Base-by-base conservation (phyloP, 2,797 vertebrate genomes). In the Diceros bicornis region DNA sequence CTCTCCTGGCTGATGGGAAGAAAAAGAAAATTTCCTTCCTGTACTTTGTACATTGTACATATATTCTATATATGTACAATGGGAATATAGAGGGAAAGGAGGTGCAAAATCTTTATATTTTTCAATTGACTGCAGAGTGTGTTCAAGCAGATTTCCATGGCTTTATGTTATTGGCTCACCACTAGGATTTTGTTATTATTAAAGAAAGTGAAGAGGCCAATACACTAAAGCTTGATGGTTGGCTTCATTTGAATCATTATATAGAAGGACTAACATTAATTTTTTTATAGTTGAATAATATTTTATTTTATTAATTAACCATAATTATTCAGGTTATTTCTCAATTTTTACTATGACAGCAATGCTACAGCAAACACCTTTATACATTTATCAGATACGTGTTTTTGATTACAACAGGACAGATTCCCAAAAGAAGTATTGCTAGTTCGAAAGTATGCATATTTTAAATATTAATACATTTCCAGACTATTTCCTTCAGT, bases 391-490 rank as follows among this genome's bases (percentile, higher is more conserved):
- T 64, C 29, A 79, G 47, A 34, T 61, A 89, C 37, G n/a, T 91
- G 37, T 37, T 75, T 68, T 68, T 4, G 0, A 59, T 87, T 21
- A 50, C 44, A 59, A 62, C 29, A 86, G 41, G 17, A 83, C 41
- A 57, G 52, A 61, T 11, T 68, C 29, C 29, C 88, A 18, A 69
- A 52, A 74, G 37, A 61, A 90, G 52, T 89, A 89, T 23, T 84
- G 52, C 29, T 89, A 29, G 50, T 71, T 84, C 61, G 74, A 81
- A 96, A 94, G 14, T 81, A 68, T 59, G 37, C 27, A 34, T 68
- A 91, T 52, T 96, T 81, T 50, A 86, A 59, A 94, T 81, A 55
- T 94, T 61, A 87, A 52, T 74, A n/a, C 25, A 41, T 91, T 82
- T 85, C 41, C 41, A 34, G 32, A 68, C 82, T 72, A 91, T 44